phyloP scores from a whole-genome alignment of 35 echinoderm and acorn worm species.

The Apostichopus japonicus region DNA sequence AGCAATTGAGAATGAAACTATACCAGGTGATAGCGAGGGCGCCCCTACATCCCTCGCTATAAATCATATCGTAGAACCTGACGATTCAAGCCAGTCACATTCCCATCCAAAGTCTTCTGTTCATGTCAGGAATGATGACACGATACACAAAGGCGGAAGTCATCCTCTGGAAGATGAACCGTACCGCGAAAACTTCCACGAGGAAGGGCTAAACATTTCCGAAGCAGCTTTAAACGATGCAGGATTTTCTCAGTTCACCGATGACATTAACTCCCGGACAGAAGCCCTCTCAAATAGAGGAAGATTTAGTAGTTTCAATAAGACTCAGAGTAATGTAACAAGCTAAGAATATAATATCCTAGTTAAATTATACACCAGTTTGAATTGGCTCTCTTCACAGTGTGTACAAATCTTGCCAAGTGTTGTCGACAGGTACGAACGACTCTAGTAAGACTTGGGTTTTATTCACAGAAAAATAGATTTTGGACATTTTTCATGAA shows the following conservation, averaged over 20 bases:
- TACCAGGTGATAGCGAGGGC: background rate
- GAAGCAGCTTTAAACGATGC: conserved; percentile 29
- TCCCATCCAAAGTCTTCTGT: conserved; percentile 12
- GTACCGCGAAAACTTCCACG: background rate
- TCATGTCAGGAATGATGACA: background rate
- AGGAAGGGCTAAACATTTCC: conserved; percentile 1
- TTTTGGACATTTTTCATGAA: no score
- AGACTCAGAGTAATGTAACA: conserved; percentile 13
- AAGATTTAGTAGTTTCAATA: conserved; percentile 79
- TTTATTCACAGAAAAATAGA: no score
- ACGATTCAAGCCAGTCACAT: conserved; percentile 11
- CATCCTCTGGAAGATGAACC: conserved; percentile 5
- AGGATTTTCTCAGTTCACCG: conserved; percentile 57
- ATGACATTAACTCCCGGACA: conserved; percentile 72
- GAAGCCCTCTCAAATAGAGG: conserved; percentile 72
- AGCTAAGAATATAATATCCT: background rate
- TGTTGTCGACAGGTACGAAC: no score
- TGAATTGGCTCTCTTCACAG: no score
- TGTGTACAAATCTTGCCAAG: no score
- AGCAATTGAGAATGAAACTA: background rate
- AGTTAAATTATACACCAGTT: no score
- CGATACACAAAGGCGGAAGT: conserved; percentile 2
- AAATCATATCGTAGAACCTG: background rate
- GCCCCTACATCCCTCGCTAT: background rate
- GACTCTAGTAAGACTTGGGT: no score